phyloP scores from a whole-genome alignment of 2,888 invertebrate species.

The Drosophila demipolita region DNA sequence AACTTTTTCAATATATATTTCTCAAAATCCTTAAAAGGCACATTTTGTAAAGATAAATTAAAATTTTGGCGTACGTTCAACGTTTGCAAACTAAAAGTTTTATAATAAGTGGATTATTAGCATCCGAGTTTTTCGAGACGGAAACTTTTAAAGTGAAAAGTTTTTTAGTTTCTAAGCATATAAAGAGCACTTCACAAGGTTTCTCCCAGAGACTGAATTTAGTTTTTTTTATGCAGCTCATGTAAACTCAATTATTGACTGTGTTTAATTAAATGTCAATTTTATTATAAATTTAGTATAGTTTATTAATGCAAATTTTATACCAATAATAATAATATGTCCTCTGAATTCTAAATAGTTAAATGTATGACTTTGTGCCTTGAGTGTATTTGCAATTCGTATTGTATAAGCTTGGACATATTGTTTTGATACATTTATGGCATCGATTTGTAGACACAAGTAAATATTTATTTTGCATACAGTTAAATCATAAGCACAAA shows the following conservation, averaged over 20 bases:
- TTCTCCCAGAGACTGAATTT: not conserved
- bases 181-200: not conserved
- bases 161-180: not conserved
- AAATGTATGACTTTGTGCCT: not conserved
- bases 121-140: not conserved
- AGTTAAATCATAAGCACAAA: conserved; percentile 21
- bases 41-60: too few relatives aligned
- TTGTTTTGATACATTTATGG: conserved; percentile 39
- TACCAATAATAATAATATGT: not conserved
- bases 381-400: conserved; percentile 18
- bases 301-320: not conserved
- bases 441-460: conserved; percentile 25
- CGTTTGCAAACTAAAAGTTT: too few relatives aligned
- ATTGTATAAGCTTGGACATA: not conserved
- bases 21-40: not conserved
- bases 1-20: not conserved
- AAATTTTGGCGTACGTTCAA: too few relatives aligned
- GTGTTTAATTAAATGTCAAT: not conserved
- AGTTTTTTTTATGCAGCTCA: not conserved
- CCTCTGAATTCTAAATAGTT: conserved; percentile 10
- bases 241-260: not conserved
- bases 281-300: not conserved
- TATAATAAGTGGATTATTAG: not conserved
- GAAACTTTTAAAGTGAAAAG: not conserved
- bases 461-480: conserved; percentile 44